Evolutionary conservation across 2,888 invertebrate species (phyloP).

Genomic region (Harpagoxenus sublaevis): DNA sequence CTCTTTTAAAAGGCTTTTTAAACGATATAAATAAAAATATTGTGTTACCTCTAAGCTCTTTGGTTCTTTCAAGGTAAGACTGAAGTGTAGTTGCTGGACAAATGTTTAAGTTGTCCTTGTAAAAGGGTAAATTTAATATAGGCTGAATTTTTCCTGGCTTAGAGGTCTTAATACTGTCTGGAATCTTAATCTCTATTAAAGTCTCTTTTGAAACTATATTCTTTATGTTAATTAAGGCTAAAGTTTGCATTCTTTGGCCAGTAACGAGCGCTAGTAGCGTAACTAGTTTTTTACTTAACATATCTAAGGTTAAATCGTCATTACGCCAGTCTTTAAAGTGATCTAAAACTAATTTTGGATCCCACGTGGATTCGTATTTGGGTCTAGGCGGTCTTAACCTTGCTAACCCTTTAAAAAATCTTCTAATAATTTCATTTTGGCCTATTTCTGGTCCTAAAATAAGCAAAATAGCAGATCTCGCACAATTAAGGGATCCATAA

Average conservation of each 20-base stretch:
- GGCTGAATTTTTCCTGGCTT: neutral
- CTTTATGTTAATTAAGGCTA: neutral
- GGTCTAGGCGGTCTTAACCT: neutral
- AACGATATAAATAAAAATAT: no score
- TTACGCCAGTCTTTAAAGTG: neutral
- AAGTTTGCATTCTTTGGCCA: neutral
- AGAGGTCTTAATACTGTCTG: neutral
- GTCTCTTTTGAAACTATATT: neutral
- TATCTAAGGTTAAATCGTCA: no score
- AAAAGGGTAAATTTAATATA: neutral
- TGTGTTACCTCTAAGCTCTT: no score
- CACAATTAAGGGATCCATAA: neutral
- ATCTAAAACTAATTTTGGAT: slow-evolving; percentile 54
- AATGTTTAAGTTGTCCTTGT: neutral
- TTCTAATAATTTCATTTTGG: neutral
- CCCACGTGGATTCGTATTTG: slow-evolving; percentile 60
- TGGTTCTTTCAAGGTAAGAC: neutral
- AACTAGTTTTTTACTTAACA: neutral
- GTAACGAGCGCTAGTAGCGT: neutral
- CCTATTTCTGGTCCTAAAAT: neutral
- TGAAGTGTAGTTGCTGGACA: neutral
- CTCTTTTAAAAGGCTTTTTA: no score
- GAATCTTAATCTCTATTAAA: neutral
- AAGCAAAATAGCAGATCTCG: neutral
- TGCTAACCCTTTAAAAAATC: neutral